Evolutionary conservation across 2,113 vertebrate genomes (phyloP).

Genomic region (Oenanthe oenanthe): DNA sequence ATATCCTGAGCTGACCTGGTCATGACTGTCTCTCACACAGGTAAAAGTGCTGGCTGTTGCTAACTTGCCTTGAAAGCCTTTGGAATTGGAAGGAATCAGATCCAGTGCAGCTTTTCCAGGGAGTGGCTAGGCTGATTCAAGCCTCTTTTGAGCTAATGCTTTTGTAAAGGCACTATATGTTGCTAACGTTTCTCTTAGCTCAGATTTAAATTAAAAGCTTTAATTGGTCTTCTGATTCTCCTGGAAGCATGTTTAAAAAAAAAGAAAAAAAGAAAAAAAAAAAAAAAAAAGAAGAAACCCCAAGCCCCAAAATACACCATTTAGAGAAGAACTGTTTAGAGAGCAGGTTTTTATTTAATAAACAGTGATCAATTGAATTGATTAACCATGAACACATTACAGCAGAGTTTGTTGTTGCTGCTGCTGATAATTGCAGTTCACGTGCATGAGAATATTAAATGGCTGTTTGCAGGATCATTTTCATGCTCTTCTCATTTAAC

Average conservation of each 20-base stretch:
- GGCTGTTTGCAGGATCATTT: constrained; percentile 47
- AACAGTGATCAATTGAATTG: constrained; percentile 77
- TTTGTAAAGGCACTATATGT: neutral
- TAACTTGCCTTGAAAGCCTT: constrained; percentile 32
- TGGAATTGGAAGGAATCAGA: neutral
- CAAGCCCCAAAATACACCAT: neutral
- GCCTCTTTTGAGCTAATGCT: neutral
- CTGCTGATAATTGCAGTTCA: constrained; percentile 62
- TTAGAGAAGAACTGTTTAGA: constrained; percentile 65
- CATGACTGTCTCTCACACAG: constrained; percentile 24
- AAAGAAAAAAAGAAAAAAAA: neutral
- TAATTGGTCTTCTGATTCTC: constrained; percentile 50
- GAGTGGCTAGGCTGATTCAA: neutral
- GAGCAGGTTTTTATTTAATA: constrained; percentile 80
- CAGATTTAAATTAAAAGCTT: constrained; percentile 67
- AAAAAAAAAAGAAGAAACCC: neutral
- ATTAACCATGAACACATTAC: constrained; percentile 73
- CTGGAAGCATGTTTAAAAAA: neutral
- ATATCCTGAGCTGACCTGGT: constrained; percentile 66
- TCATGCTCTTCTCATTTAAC: constrained; percentile 43
- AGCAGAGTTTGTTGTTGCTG: constrained; percentile 52
- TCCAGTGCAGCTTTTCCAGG: neutral
- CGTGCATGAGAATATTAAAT: constrained; percentile 39
- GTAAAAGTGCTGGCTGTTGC: neutral
- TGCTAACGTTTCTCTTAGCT: neutral